These are phyloP conservation scores for Hoplodrina ambigua DNA, from an alignment of 2,888 invertebrate genomes.

Conservation along the genomic window DNA sequence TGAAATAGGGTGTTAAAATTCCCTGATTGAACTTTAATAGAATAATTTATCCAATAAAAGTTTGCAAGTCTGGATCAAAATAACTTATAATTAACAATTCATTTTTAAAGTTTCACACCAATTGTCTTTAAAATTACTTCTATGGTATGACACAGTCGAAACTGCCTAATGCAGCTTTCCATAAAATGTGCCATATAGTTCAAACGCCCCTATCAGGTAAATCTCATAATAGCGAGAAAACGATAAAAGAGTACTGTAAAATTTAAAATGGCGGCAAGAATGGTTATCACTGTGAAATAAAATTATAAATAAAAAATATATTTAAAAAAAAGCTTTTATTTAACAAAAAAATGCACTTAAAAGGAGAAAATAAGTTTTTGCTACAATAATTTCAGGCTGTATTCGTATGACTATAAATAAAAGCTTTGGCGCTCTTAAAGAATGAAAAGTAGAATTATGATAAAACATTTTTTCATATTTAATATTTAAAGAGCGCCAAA, in stretches of 20 bases:
- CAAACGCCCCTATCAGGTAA: slow-evolving; percentile 30
- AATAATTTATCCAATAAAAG: background rate
- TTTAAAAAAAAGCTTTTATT: no score
- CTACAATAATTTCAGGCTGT: no score
- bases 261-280: slow-evolving; percentile 52
- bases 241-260: slow-evolving; percentile 11
- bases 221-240: slow-evolving; percentile 45
- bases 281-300: slow-evolving; percentile 61
- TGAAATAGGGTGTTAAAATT: slow-evolving; percentile 3
- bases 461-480: no score
- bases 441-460: no score
- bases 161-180: slow-evolving; percentile 22
- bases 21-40: background rate
- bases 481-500: no score
- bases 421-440: no score
- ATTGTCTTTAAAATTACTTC: slow-evolving; percentile 10
- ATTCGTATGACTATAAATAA: no score
- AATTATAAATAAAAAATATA: no score
- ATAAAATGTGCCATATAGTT: slow-evolving; percentile 32
- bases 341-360: no score
- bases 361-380: no score
- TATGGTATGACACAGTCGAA: slow-evolving; percentile 7
- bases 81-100: no score
- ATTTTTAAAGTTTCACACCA: background rate
- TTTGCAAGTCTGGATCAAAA: no score